Base-by-base conservation (phyloP, 2,888 invertebrate species). In the Erannis defoliaria region DNA sequence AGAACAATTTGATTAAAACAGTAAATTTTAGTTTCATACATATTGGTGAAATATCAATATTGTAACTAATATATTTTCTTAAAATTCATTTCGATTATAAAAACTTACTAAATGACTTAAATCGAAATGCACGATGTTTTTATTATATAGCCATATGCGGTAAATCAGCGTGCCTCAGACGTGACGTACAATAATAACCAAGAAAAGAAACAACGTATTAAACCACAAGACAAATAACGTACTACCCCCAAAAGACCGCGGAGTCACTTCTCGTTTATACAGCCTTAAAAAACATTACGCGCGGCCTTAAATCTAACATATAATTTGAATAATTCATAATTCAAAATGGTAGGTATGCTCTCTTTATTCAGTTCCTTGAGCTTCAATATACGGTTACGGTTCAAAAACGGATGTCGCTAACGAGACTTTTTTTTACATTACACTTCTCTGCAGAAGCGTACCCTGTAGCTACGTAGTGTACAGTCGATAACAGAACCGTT, bases 281-380 rank as follows among this genome's bases (percentile, higher is more conserved):
- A 37, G 60, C 63, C 66, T 63, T 60, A 66, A 63, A 65, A 62
- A 62, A 62, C 56, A 62, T 62, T 61, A 56, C 29, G 56, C 57
- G 40, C 63, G 43, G 60, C 46, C 56, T 66, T 72, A 68, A 67
- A 70, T 67, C 64, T 72, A 72, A 68, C 63, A 67, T 70, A 67
- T 67, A 68, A 62, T 68, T 70, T 68, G 70, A 72, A 71, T 74
- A 64, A 73, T 72, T 73, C 73, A 72, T 67, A 69, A 66, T 68
- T 66, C 55, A 62, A 59, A 62, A 59, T 43, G 51, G 45, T 57
- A 58, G 55, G 62, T 58, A 51, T 18, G 38, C 50, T 49, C 42
- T 62, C 51, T 57, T 63, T 55, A 64, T 59, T 66, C 60, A 62
- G 45, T 56, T 59, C 48, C 55, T 16, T 50, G 46, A 42, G 56